These are phyloP conservation scores for Drosophila quinaria DNA, from an alignment of 2,888 invertebrate genomes.

Conservation along the genomic window DNA sequence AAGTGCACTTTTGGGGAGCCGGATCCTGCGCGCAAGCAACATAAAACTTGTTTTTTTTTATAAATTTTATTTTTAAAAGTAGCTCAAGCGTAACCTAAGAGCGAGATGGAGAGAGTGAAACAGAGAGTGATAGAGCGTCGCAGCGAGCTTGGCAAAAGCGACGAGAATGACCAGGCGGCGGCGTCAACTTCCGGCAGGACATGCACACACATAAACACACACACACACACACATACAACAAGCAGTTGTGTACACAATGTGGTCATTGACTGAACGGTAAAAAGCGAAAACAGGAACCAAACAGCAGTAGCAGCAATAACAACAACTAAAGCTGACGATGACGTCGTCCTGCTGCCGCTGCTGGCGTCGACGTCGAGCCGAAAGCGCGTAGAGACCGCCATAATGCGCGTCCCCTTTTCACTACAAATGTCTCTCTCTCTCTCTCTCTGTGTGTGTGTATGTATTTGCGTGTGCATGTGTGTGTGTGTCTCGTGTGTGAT, in stretches of 20 bases:
- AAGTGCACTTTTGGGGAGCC: slow-evolving; percentile 68
- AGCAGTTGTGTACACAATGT: slow-evolving; percentile 76
- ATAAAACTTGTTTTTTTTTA: slow-evolving; percentile 67
- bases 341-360: too few relatives aligned
- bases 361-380: slow-evolving; percentile 29
- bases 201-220: slow-evolving; percentile 44
- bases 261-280: slow-evolving; percentile 82
- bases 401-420: slow-evolving; percentile 76
- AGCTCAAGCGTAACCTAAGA: slow-evolving; percentile 59
- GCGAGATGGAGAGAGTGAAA: slow-evolving; percentile 7
- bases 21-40: slow-evolving; percentile 62
- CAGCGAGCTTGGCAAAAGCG: slow-evolving; percentile 69
- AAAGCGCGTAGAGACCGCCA: slow-evolving; percentile 77
- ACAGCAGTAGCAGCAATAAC: slow-evolving; percentile 39
- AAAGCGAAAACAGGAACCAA: slow-evolving; percentile 81
- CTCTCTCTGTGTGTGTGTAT: slow-evolving; percentile 2
- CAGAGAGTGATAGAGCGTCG: slow-evolving; percentile 31
- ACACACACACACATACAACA: slow-evolving; percentile 13
- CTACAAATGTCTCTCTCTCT: background rate
- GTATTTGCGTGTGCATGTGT: background rate
- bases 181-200: slow-evolving; percentile 81
- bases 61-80: slow-evolving; percentile 56
- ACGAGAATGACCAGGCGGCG: slow-evolving; percentile 78
- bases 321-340: slow-evolving; percentile 59
- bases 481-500: slow-evolving; percentile 63